Conservation (phyloP, 2,888 invertebrate genomes). For the Leucophenga maculata region DNA sequence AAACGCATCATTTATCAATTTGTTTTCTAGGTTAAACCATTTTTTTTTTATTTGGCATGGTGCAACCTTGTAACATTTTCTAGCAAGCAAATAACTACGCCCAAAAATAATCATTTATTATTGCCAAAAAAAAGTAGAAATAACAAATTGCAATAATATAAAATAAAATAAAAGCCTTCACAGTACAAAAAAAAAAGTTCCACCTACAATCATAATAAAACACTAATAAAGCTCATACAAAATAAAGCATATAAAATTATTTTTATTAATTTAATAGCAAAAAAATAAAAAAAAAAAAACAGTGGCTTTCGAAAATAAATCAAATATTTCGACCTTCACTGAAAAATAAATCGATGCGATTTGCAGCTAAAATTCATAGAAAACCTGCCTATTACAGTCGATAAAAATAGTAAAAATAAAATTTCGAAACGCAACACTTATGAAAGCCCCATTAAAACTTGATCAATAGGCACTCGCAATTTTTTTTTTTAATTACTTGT, state of each 20-base stretch:
- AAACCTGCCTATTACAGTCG: constrained; percentile 4
- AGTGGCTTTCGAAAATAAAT: no score
- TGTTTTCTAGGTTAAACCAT: constrained; percentile 5
- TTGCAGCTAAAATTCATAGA: no score
- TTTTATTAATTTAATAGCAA: constrained; percentile 17
- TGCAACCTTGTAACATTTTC: constrained; percentile 24
- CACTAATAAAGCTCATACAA: constrained; percentile 38
- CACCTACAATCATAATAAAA: constrained; percentile 44
- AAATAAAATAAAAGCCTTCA: constrained; percentile 43
- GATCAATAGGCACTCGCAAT: no score
- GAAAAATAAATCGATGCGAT: no score
- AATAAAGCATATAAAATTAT: constrained; percentile 29
- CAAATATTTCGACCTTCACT: no score
- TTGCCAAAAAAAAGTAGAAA: constrained; percentile 12
- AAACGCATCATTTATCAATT: constrained; percentile 19
- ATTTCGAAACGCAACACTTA: neutral
- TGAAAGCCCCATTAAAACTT: no score
- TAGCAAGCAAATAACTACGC: constrained; percentile 41
- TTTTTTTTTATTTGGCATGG: neutral
- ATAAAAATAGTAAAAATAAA: neutral
- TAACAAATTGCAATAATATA: constrained; percentile 37
- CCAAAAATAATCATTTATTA: constrained; percentile 8
- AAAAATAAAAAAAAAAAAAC: no score
- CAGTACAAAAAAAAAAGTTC: constrained; percentile 34
- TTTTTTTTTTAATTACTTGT: neutral